Evolutionary conservation across 2,797 vertebrate genomes (phyloP).

Genomic region (Lycodopsis pacificus): DNA sequence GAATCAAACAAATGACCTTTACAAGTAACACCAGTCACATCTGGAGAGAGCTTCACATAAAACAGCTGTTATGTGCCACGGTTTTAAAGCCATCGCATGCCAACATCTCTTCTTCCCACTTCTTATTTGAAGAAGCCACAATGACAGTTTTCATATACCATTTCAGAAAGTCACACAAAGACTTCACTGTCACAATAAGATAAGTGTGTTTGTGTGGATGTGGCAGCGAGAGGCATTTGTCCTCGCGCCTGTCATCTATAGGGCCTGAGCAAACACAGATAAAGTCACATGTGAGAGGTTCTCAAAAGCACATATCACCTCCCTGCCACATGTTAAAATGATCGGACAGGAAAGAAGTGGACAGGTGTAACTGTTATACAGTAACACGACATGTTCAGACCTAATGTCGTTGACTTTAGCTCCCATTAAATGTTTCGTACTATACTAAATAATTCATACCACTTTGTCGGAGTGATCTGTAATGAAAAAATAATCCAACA

Average conservation of each 20-base stretch:
- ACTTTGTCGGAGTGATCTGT: conserved; percentile 1
- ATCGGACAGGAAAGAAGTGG: conserved; percentile 24
- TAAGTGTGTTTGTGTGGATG: conserved; percentile 26
- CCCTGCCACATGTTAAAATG: conserved; percentile 24
- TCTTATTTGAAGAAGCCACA: conserved; percentile 15
- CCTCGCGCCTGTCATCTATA: conserved; percentile 31
- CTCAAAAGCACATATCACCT: conserved; percentile 40
- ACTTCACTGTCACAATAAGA: conserved; percentile 54
- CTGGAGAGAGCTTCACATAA: conserved; percentile 19
- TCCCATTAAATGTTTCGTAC: background rate
- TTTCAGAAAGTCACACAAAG: conserved; percentile 52
- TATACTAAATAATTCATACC: conserved; percentile 21
- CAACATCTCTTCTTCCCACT: conserved; percentile 4
- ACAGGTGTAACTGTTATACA: conserved; percentile 30
- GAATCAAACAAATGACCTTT: conserved; percentile 49
- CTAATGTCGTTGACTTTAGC: conserved; percentile 2
- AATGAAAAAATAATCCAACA: background rate
- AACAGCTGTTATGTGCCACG: background rate
- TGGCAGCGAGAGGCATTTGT: conserved; percentile 46
- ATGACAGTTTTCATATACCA: conserved; percentile 38
- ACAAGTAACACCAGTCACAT: conserved; percentile 18
- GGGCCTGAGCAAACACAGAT: conserved; percentile 76
- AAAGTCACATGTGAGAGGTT: conserved; percentile 65
- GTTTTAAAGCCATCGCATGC: conserved; percentile 6
- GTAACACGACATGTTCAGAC: conserved; percentile 2